Conservation (phyloP, 2,113 vertebrate species). For the Fregata magnificens region DNA sequence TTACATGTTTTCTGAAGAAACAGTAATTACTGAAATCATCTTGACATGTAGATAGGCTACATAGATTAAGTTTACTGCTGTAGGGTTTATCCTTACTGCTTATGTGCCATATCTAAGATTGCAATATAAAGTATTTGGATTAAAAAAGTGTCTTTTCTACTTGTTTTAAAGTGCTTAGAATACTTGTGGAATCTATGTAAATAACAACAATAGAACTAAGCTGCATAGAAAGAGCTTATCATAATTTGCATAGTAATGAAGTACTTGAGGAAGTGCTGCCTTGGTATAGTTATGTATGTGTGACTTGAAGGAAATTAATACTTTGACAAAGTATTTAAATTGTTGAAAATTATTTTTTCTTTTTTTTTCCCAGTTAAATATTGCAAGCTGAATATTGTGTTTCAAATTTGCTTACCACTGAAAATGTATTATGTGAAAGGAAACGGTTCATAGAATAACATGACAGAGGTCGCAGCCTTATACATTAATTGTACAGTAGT, state of each 20-base stretch:
- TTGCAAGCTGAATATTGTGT: neutral
- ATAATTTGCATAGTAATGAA: neutral
- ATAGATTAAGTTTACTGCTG: neutral
- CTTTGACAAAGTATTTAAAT: neutral
- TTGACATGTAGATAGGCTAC: neutral
- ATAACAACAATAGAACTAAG: neutral
- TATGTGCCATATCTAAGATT: neutral
- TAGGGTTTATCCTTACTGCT: neutral
- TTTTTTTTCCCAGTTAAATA: neutral
- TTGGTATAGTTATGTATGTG: neutral
- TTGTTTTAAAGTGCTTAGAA: neutral
- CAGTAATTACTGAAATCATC: neutral
- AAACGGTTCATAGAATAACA: neutral
- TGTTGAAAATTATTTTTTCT: neutral
- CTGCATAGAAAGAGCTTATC: neutral
- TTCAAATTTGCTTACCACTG: neutral
- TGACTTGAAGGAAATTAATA: neutral
- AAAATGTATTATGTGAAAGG: neutral
- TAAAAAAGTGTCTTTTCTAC: neutral
- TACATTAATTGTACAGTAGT: neutral
- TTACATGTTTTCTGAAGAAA: neutral
- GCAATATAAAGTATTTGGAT: neutral
- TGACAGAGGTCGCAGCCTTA: neutral
- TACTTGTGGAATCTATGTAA: neutral
- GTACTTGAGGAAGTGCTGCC: neutral